Base-by-base conservation (phyloP, 2,113 vertebrate genomes). In the Sclerurus mexicanus region DNA sequence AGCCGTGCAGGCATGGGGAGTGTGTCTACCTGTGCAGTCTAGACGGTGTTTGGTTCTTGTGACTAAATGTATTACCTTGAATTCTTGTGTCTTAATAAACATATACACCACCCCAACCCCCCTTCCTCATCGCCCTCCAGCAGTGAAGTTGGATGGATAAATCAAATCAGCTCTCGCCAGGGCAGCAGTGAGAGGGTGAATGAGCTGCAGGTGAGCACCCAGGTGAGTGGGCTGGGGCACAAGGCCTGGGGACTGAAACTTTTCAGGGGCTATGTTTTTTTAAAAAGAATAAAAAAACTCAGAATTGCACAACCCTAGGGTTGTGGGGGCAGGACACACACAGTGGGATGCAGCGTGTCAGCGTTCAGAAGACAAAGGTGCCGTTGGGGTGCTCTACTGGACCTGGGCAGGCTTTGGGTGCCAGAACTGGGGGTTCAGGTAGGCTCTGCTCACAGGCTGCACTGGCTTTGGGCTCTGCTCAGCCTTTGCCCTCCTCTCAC, bases 161-260 rank as follows among this genome's bases (percentile, higher is more conserved):
- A 19, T 13, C 18, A 27, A 4, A 25, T 10, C 21, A 37, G 17
- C 33, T 25, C 5, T 0, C 30, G 25, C 35, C 2, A 2, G 47
- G 60, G 62, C 47, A 63, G 55, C 44, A 7, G 16, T 13, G 42
- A 9, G 22, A 9, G 42, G 33, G 16, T 6, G 18, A 27, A 30
- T 5, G 72, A 44, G 24, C 33, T 17, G 73, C 44, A 49, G 12
- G 20, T 1, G 3, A 7, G 30, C 31, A 39, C 20, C 5, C 62
- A 20, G 59, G 52, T 28, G 46, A 39, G 23, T 5, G 24, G 46
- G 19, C 20, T 49, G 67, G 74, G 35, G 25, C 52, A 12, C 6
- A 2, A 22, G 72, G 25, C 39, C 8, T 0, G 0, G 24, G 66
- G 33, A 39, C 62, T 1, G 3, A 19, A 33, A 35, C 9, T 2